Percentiles rank a stretch among this genome's conserved stretches.
phyloP scores from a whole-genome alignment of 1,140 invertebrate genomes.

The Drosophila pseudoobscura region DNA sequence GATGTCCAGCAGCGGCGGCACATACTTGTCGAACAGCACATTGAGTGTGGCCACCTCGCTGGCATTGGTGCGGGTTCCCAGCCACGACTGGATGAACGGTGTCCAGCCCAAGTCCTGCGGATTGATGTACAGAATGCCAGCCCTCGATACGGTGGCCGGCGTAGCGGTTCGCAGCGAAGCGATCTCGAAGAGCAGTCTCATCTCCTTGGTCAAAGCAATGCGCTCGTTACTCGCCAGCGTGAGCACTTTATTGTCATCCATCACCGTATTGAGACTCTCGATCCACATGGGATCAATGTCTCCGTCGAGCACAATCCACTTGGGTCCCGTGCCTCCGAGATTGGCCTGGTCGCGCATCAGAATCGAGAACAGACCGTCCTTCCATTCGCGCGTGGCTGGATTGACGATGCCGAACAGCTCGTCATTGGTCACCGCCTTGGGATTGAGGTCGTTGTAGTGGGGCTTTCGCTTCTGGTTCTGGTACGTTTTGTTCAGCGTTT shows the following conservation, averaged over 20 bases:
- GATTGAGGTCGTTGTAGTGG: slow-evolving; percentile 94
- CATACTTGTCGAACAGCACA: slow-evolving; percentile 97
- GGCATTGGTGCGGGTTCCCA: slow-evolving; percentile 90
- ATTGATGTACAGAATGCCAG: slow-evolving; percentile 96
- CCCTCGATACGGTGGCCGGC: slow-evolving; percentile 97
- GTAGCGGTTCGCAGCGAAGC: slow-evolving; percentile 95
- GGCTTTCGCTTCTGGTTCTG: slow-evolving; percentile 91
- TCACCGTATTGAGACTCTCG: slow-evolving; percentile 94
- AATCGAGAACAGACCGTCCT: slow-evolving; percentile 96
- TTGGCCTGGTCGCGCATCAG: slow-evolving; percentile 97
- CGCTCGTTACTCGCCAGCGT: slow-evolving; percentile 97
- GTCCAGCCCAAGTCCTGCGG: slow-evolving; percentile 98
- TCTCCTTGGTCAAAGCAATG: slow-evolving; percentile 94
- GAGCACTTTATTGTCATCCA: slow-evolving; percentile 94
- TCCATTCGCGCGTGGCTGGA: slow-evolving; percentile 97
- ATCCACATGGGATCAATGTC: slow-evolving; percentile 99
- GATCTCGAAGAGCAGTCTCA: slow-evolving; percentile 97
- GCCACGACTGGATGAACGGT: slow-evolving; percentile 96
- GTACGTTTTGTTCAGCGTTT: slow-evolving; percentile 91
- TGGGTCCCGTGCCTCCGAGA: slow-evolving; percentile 87
- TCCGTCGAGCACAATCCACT: slow-evolving; percentile 99
- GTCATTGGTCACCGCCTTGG: slow-evolving; percentile 97
- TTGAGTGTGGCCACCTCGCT: slow-evolving; percentile 91
- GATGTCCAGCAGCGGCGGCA: slow-evolving; percentile 94
- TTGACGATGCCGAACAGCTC: slow-evolving; percentile 98